A percentile compares a stretch with the other conserved stretches of the same genome.
These are phyloP conservation scores for Melanerpes formicivorus DNA, from an alignment of 2,113 vertebrate genomes.

Conservation along the genomic window DNA sequence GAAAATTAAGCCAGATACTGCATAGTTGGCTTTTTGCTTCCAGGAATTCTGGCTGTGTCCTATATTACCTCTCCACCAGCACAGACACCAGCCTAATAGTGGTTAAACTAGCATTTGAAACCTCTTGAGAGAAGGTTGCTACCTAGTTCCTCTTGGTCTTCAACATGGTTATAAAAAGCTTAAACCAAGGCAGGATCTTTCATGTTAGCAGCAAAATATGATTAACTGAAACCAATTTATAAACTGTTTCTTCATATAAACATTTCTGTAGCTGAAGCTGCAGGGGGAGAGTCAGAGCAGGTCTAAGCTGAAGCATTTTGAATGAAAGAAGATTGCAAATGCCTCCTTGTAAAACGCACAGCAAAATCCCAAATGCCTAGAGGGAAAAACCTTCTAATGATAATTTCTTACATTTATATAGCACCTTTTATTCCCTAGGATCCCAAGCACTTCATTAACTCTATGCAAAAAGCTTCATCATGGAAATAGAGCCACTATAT, in stretches of 20 bases:
- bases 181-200: conserved; percentile 23
- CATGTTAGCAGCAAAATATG: conserved; percentile 19
- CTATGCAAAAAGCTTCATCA: conserved; percentile 20
- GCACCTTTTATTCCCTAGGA: conserved; percentile 65
- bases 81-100: background rate
- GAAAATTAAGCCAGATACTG: background rate
- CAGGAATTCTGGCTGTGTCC: background rate
- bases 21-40: background rate
- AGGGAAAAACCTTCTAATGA: conserved; percentile 67
- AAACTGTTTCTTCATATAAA: conserved; percentile 50
- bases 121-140: background rate
- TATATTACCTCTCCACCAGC: background rate
- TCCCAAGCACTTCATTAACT: conserved; percentile 61
- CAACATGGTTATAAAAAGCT: background rate
- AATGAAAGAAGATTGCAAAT: conserved; percentile 48
- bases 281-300: background rate
- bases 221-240: conserved; percentile 54
- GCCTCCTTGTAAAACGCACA: conserved; percentile 8
- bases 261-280: conserved; percentile 34
- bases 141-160: background rate
- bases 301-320: conserved; percentile 47
- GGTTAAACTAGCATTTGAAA: conserved; percentile 1
- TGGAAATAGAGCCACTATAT: background rate
- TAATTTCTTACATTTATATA: conserved; percentile 65
- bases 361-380: conserved; percentile 60